Base-by-base conservation (phyloP, 2,113 vertebrate species). In the Physeter macrocephalus region DNA sequence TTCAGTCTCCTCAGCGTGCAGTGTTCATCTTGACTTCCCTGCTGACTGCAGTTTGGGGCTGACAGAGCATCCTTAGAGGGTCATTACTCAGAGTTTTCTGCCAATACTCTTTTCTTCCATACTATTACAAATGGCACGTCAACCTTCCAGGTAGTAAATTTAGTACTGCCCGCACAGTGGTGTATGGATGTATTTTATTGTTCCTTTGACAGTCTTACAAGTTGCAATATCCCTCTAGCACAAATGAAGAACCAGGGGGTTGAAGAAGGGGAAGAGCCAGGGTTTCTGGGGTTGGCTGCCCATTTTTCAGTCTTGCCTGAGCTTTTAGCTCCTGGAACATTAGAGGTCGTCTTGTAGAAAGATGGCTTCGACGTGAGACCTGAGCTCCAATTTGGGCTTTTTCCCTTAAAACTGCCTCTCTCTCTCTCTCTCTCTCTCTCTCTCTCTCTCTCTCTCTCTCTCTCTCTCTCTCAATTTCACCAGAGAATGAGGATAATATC, bases 81-180 rank as follows among this genome's bases (percentile, higher is more conserved):
- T 11, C n/a, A 57, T 91, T 88, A 62, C 71, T 72, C 36, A 77
- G 90, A 71, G 46, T 31, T 88, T 93, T 72, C 67, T 83, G 81
- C 31, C 69, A 31, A 27, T 23, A 36, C 12, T 57, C 49, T 80
- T 57, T 27, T 57, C 77, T 15, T 7, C 54, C n/a, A 86, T 36
- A 75, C 5, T 25, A 71, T 67, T 88, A 69, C 31, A 97, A 95
- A 93, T 94, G 86, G 54, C 67, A 86, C 43, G 81, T 66, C 59
- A 90, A 67, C 54, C 61, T 96, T 83, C 27, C 91, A 97, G 54
- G 52, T 90, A 97, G 71, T 67, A 49, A 91, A 94, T 91, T 96
- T 96, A 93, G 59, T 93, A 61, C 64, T 74, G 46, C 29, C 67
- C 77, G 67, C 81, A 75, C 8, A 88, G 75, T 59, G 11, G 20